These are phyloP conservation scores for Mycteria americana DNA, from an alignment of 2,797 vertebrate species.

Conservation along the genomic window DNA sequence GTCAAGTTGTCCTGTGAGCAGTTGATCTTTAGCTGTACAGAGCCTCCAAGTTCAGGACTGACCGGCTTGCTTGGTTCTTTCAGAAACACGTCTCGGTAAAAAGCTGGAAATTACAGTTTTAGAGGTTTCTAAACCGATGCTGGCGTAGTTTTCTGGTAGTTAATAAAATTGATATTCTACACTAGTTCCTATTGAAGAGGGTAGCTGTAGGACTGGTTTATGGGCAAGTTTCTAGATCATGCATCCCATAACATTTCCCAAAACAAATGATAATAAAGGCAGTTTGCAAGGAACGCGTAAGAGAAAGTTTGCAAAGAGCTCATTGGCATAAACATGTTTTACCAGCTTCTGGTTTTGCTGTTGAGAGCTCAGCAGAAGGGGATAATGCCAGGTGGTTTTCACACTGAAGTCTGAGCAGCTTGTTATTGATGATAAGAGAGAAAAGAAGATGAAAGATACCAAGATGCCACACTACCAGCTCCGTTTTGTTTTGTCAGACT, in stretches of 20 bases:
- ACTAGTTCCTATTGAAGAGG: background rate
- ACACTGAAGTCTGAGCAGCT: background rate
- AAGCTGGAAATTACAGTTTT: background rate
- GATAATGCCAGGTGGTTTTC: slow-evolving; percentile 39
- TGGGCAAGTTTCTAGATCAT: background rate
- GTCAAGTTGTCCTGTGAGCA: background rate
- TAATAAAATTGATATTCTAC: background rate
- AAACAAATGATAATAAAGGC: background rate
- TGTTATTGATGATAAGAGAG: slow-evolving; percentile 37
- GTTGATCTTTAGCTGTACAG: background rate
- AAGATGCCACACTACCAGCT: slow-evolving; percentile 25
- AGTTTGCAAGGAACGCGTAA: background rate
- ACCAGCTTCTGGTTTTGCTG: slow-evolving; percentile 23
- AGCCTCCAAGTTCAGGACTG: background rate
- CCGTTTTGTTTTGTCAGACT: slow-evolving; percentile 46
- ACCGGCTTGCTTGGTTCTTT: background rate
- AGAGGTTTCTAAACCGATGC: background rate
- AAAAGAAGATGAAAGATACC: slow-evolving; percentile 49
- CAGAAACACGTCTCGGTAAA: background rate
- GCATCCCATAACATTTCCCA: background rate
- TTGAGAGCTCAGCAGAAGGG: slow-evolving; percentile 35
- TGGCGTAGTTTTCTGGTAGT: background rate
- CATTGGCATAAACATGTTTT: slow-evolving; percentile 1
- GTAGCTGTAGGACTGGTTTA: background rate
- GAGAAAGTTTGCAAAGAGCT: slow-evolving; percentile 8